phyloP scores from a whole-genome alignment of 2,113 vertebrate species.

The Psilopsiagon aymara region DNA sequence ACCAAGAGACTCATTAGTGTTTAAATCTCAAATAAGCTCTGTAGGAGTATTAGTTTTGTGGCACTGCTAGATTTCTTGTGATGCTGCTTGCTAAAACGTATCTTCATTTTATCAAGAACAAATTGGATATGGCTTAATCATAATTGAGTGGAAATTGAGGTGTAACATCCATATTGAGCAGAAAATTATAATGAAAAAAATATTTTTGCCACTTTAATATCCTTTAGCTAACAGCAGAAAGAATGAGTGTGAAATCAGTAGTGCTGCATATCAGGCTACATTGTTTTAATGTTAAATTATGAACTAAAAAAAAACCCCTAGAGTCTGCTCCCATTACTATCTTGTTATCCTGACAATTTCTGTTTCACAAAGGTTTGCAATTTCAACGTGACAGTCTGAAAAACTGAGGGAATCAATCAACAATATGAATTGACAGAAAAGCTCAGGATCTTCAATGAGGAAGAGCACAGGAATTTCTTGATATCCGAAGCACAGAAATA shows the following conservation, averaged over 20 bases:
- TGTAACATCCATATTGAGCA: neutral
- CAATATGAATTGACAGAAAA: neutral
- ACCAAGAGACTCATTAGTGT: neutral
- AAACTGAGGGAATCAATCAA: neutral
- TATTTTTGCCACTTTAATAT: neutral
- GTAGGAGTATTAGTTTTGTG: neutral
- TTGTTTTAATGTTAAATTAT: neutral
- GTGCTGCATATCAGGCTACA: neutral
- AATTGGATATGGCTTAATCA: neutral
- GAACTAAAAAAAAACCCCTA: neutral
- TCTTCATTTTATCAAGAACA: neutral
- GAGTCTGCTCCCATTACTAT: neutral
- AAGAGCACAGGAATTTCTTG: neutral
- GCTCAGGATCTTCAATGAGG: neutral
- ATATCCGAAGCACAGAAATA: neutral
- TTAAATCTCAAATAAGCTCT: neutral
- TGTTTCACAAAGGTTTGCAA: neutral
- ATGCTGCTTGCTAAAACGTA: neutral
- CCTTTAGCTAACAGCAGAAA: neutral
- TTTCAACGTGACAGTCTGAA: neutral
- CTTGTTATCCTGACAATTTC: neutral
- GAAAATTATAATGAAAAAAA: neutral
- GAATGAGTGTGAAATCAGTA: neutral
- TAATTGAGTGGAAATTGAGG: neutral
- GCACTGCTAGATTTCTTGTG: neutral